Conservation (phyloP, 2,888 invertebrate species). For the Netelia virgata region DNA sequence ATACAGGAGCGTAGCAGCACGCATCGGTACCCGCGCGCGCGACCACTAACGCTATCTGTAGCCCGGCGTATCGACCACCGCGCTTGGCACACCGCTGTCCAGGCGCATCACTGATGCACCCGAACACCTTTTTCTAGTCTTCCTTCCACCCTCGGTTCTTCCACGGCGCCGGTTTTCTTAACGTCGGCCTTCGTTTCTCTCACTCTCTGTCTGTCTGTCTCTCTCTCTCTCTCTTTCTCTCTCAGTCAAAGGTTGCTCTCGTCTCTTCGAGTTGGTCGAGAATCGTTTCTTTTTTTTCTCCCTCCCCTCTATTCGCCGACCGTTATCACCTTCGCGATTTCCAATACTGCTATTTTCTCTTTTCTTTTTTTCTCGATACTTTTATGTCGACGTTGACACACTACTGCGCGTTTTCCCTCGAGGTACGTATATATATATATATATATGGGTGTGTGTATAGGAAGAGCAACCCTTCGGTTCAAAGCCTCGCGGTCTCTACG, state of each 20-base stretch:
- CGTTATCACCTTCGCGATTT: slow-evolving; percentile 48
- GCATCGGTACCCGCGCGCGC: slow-evolving; percentile 77
- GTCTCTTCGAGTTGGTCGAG: slow-evolving; percentile 53
- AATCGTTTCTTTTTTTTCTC: slow-evolving; percentile 41
- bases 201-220: slow-evolving; percentile 28
- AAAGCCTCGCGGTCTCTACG: slow-evolving; percentile 25
- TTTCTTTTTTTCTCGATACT: slow-evolving; percentile 51
- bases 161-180: slow-evolving; percentile 27
- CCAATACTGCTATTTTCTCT: neutral
- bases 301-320: slow-evolving; percentile 44
- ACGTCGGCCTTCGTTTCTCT: slow-evolving; percentile 4
- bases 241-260: slow-evolving; percentile 57
- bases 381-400: slow-evolving; percentile 37
- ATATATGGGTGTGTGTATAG: too few species aligned
- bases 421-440: too few species aligned
- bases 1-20: slow-evolving; percentile 76
- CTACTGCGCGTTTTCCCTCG: slow-evolving; percentile 16
- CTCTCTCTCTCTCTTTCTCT: slow-evolving; percentile 10
- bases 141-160: slow-evolving; percentile 60
- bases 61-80: slow-evolving; percentile 76
- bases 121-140: slow-evolving; percentile 48
- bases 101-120: slow-evolving; percentile 78
- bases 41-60: slow-evolving; percentile 78
- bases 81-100: slow-evolving; percentile 75
- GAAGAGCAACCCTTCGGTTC: slow-evolving; percentile 1